Evolutionary conservation across 2,113 vertebrate genomes (phyloP), one percentile per base, ranked within the genome.

Genomic region (Pelvicachromis taeniatus): DNA sequence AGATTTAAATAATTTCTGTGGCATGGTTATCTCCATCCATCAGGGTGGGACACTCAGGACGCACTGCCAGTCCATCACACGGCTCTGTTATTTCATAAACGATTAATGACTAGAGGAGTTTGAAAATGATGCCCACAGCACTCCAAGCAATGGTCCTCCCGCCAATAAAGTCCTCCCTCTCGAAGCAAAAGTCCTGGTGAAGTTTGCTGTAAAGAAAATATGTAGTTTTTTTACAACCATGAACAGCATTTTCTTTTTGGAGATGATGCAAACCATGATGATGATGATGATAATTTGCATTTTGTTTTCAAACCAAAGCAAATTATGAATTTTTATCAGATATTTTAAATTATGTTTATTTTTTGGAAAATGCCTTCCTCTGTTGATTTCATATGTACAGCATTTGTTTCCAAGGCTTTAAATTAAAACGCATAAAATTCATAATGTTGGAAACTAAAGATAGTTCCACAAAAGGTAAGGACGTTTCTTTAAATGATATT

Each of bases 381-480:
- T 65, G 0, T 68, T 42, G 35, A 40, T 68, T 35, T 68, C 12
- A 40, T 1, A 2, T 40, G 12, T 8, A 0, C 33, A 65, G 38
- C 61, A 21, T 68, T 40, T 68, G 19, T 40, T 68, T 6, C 35
- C 11, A 68, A 40, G 11, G 33, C 0, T 40, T 65, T 65, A 38
- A 40, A 21, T 65, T 0, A 38, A 40, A 65, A 40, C 21, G 33
- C 1, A 65, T 21, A 13, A 8, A 65, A 16, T 42, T 5, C 9
- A 16, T 7, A 68, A 68, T 38, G 59, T 38, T 65, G 19, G 59
- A 63, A 38, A 63, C 56, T 3, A 38, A 65, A 40, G 19, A 65
- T 42, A 40, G 12, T 68, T 68, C 35, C n/a, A 68, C n/a, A 23
- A 45, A 45, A 45, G 14, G 5, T 45, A 42, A 68, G 0, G n/a